phyloP scores from a whole-genome alignment of 2,113 vertebrate species.

The Pycnonotus jocosus region DNA sequence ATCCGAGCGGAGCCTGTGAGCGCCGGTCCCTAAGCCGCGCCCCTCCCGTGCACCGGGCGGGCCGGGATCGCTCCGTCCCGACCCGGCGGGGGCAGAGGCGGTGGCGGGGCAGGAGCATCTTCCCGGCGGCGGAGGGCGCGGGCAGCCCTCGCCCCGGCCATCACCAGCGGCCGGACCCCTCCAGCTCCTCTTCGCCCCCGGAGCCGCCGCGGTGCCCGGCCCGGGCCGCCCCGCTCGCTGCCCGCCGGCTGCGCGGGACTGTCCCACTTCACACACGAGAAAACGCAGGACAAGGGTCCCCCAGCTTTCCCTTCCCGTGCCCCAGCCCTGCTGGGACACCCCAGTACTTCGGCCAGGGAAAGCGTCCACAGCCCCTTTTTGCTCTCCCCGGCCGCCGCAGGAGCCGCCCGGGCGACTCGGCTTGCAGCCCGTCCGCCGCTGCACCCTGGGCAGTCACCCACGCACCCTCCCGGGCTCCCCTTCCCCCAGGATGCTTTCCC shows the following conservation, averaged over 20 bases:
- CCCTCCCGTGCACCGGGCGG: not conserved
- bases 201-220: not conserved
- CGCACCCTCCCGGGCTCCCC: not conserved
- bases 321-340: too few relatives aligned
- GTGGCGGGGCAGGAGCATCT: too few relatives aligned
- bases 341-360: not conserved
- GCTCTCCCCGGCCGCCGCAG: not conserved
- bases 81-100: not conserved
- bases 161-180: not conserved
- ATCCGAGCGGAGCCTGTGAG: fast-evolving
- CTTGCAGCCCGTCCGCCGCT: not conserved
- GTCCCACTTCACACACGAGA: not conserved
- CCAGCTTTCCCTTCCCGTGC: too few relatives aligned
- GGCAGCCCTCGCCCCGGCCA: not conserved
- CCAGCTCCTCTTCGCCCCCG: fast-evolving
- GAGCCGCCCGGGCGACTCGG: fast-evolving
- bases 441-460: too few relatives aligned
- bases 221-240: not conserved
- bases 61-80: too few relatives aligned
- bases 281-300: fast-evolving
- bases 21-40: not conserved
- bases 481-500: not conserved
- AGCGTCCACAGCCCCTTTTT: fast-evolving
- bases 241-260: not conserved
- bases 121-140: fast-evolving